Evolutionary conservation across 2,113 vertebrate genomes (phyloP).

Genomic region (Charina bottae): DNA sequence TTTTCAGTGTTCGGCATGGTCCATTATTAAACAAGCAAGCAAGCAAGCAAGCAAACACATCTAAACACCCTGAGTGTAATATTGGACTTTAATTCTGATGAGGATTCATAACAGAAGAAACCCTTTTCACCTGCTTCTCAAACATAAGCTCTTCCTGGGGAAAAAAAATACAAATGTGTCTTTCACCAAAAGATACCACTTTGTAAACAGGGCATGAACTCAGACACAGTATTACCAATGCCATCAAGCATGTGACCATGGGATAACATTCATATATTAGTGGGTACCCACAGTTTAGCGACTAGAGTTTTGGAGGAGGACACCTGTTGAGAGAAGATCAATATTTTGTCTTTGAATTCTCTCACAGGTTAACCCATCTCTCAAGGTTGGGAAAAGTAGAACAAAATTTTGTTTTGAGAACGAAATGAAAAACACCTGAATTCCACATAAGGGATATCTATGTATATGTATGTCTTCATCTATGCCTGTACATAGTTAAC

Average conservation of each 20-base stretch:
- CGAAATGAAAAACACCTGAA: not conserved
- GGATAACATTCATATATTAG: not conserved
- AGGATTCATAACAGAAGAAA: not conserved
- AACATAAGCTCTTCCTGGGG: not conserved
- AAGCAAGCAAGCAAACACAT: not conserved
- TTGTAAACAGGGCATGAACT: slow-evolving; percentile 16
- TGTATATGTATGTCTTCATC: not conserved
- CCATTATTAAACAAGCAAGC: slow-evolving; percentile 4
- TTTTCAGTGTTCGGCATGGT: not conserved
- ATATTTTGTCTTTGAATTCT: not conserved
- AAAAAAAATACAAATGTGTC: not conserved
- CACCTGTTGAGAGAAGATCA: not conserved
- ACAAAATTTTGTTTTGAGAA: not conserved
- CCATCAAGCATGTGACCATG: not conserved
- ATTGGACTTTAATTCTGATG: not conserved
- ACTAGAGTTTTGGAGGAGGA: not conserved
- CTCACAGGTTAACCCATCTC: not conserved
- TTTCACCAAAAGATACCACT: slow-evolving; percentile 9
- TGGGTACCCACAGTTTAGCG: not conserved
- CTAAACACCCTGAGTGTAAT: not conserved
- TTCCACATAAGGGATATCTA: not conserved
- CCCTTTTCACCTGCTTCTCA: not conserved
- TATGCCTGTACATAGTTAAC: not conserved
- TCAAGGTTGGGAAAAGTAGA: no score
- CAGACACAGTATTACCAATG: slow-evolving; percentile 16